Evolutionary conservation across 2,113 vertebrate species (phyloP), one percentile per base, ranked within the genome.

Genomic region (Emydura subglobosa): DNA sequence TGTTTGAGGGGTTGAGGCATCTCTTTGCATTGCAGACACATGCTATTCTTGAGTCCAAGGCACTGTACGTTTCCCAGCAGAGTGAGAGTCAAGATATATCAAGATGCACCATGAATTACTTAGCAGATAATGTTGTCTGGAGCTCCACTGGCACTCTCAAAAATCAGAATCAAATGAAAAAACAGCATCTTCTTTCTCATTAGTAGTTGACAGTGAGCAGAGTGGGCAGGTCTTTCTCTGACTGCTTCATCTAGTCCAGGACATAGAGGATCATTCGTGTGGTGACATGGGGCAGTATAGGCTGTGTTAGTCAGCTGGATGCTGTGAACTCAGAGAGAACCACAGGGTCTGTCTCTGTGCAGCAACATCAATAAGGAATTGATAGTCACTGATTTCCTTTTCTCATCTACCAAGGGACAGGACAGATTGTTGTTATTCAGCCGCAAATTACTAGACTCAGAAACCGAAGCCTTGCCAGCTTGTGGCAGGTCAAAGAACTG

Each of bases 1-100:
- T 14, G 61, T 54, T 49, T 49, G 59, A 21, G 19, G 9, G 34
- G 61, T 17, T 68, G 34, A 68, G 61, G 17, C 13, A 4, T 10
- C 5, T 1, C 61, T 16, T 34, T 5, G n/a, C 25, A 1, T 3
- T 7, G 14, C 9, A 11, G 31, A 34, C 25, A 49, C 0, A 1
- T 2, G 2, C 17, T 27, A 10, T 44, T 68, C 27, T 68, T 4
- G 3, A 49, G 10, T 39, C 82, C 4, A 0, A 13, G 55, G 2
- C 29, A 1, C 13, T 27, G 25, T 27, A 47, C 11, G 3, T 29
- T 78, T 47, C 42, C 42, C 39, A 76, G 74, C 74, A 47, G 74
- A 42, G 42, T 16, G 39, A 76, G 11, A 78, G 42, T 25, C 24
- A 2, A 6, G 25, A 14, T 78, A 27, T 78, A 44, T 47, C 11